Percentiles rank a stretch among this genome's conserved stretches.
Evolutionary conservation across 2,113 vertebrate genomes (phyloP).

Genomic region (Furnarius figulus): DNA sequence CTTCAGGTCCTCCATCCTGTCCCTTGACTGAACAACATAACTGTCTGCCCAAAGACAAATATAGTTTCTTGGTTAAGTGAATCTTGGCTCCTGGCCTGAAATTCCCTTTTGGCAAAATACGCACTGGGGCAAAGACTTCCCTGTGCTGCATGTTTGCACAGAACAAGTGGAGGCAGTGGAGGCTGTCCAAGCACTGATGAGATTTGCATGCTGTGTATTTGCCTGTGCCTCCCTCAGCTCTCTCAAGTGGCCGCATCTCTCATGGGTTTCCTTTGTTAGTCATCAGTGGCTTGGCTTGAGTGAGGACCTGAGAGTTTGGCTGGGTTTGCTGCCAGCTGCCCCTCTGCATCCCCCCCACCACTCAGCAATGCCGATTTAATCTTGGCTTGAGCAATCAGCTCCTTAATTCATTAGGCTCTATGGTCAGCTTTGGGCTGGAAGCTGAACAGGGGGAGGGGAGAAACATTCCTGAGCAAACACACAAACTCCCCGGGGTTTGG

Average conservation of each 20-base stretch:
- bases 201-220: neutral
- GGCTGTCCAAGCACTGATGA: neutral
- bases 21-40: slow-evolving; percentile 8
- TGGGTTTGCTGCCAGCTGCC: neutral
- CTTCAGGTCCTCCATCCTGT: slow-evolving; percentile 44
- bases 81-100: slow-evolving; percentile 35
- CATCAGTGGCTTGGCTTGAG: neutral
- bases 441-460: neutral
- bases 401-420: neutral
- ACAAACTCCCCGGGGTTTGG: neutral
- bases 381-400: neutral
- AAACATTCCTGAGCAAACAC: neutral
- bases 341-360: neutral
- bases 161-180: neutral
- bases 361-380: neutral
- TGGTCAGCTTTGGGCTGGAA: neutral
- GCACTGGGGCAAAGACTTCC: neutral
- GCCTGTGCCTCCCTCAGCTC: neutral
- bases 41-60: slow-evolving; percentile 54
- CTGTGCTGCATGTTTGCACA: neutral
- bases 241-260: neutral
- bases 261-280: neutral
- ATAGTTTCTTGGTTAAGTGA: slow-evolving; percentile 32
- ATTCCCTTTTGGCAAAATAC: slow-evolving; percentile 15
- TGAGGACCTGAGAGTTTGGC: neutral